phyloP scores from a whole-genome alignment of 2,888 invertebrate genomes.

The Melieria picta region DNA sequence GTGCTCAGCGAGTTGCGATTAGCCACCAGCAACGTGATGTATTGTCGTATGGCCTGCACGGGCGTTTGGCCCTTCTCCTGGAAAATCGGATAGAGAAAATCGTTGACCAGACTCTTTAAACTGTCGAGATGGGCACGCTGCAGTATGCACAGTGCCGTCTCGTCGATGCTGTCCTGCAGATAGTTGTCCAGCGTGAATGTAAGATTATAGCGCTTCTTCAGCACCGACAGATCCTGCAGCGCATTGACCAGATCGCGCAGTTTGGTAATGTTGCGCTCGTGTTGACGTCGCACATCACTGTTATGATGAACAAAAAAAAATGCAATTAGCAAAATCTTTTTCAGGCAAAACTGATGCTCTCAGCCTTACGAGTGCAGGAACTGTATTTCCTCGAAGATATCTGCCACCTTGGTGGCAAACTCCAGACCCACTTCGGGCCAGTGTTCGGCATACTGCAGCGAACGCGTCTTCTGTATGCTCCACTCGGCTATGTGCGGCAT shows the following conservation, averaged over 20 bases:
- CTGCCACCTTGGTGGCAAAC: slow-evolving; percentile 60
- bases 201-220: slow-evolving; percentile 63
- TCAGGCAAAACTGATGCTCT: neutral
- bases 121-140: slow-evolving; percentile 62
- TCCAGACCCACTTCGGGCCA: slow-evolving; percentile 66
- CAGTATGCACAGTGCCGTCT: slow-evolving; percentile 61
- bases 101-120: slow-evolving; percentile 58
- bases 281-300: slow-evolving; percentile 62
- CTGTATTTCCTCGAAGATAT: slow-evolving; percentile 61
- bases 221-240: slow-evolving; percentile 59
- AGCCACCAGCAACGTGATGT: slow-evolving; percentile 58
- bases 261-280: slow-evolving; percentile 59
- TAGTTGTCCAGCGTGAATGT: slow-evolving; percentile 63
- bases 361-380: slow-evolving; percentile 60
- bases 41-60: slow-evolving; percentile 56
- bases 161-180: slow-evolving; percentile 59
- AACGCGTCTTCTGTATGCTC: slow-evolving; percentile 61
- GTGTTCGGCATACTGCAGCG: slow-evolving; percentile 60
- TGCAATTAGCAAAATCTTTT: neutral
- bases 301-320: slow-evolving; percentile 20
- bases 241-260: slow-evolving; percentile 58
- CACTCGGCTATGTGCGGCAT: slow-evolving; percentile 63
- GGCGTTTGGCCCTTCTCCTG: slow-evolving; percentile 61
- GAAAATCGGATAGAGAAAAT: slow-evolving; percentile 64
- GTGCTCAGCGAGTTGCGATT: slow-evolving; percentile 57